Conservation (phyloP, 1,140 invertebrate species). For the Apis laboriosa region DNA sequence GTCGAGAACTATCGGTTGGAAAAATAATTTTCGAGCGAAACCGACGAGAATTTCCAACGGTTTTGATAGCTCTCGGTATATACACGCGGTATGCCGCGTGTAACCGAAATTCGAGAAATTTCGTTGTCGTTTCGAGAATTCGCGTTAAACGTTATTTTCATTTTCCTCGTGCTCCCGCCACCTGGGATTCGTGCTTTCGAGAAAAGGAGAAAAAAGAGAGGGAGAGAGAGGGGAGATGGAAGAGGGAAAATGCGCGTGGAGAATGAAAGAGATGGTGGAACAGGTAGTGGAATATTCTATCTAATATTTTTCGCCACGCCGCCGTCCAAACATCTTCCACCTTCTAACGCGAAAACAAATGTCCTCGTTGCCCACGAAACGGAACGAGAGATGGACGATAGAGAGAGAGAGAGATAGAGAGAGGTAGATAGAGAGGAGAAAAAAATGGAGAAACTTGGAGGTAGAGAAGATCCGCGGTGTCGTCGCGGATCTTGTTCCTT, state of each 20-base stretch:
- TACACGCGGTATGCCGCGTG: neutral
- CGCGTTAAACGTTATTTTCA: slow-evolving; percentile 48
- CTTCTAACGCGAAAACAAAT: slow-evolving; percentile 67
- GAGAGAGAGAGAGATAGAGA: neutral
- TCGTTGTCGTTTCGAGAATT: slow-evolving; percentile 19
- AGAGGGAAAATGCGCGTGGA: neutral
- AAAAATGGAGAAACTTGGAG: no score
- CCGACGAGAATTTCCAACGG: neutral
- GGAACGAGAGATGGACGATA: neutral
- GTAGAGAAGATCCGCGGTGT: neutral
- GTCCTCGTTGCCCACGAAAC: slow-evolving; percentile 39
- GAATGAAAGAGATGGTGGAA: neutral
- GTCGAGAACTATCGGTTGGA: neutral
- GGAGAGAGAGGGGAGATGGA: neutral
- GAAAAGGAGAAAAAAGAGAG: slow-evolving; percentile 39
- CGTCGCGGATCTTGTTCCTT: neutral
- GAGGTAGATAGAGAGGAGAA: neutral
- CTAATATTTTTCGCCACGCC: slow-evolving; percentile 52
- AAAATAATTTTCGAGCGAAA: neutral
- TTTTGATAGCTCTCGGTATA: no score
- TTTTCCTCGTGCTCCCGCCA: slow-evolving; percentile 20
- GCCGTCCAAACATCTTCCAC: slow-evolving; percentile 51
- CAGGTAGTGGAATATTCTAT: slow-evolving; percentile 37
- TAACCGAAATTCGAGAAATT: neutral
- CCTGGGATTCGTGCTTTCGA: slow-evolving; percentile 36